Evolutionary conservation across 2,113 vertebrate species (phyloP), one percentile per base, ranked within the genome.

Genomic region (Zosterops pallidus): DNA sequence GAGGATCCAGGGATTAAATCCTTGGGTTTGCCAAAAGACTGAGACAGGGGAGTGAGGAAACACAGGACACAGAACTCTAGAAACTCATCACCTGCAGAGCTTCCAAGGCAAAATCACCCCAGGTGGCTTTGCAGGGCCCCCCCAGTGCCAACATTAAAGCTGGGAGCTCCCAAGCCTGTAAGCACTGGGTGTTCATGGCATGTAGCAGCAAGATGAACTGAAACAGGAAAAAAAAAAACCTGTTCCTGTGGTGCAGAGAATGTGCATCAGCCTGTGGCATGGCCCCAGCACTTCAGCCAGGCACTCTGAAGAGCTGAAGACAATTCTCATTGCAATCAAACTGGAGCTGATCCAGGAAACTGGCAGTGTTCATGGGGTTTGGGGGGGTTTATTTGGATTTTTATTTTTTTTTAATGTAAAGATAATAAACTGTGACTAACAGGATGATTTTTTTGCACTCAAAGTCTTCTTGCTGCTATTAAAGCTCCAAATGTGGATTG

Each of bases 381-480:
- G 22, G 20, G 13, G 56, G 10, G 9, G 7, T 29, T 14, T 15
- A 39, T 39, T 39, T 39, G 39, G 39, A 39, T 39, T 39, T 39
- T 49, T 31, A n/a, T n/a, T 23, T 49, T 59, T 56, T 71, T 60
- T 59, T 7, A 12, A 56, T 56, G 29, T 41, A 28, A 65, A 85
- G 63, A 59, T 74, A 94, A 87, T 83, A 83, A 86, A 90, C 78
- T 52, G 39, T 81, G 85, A 88, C 85, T 92, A 85, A 90, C 46
- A 94, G 46, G 62, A 85, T 89, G 22, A 85, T 64, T 84, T 60
- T 84, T 39, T 89, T 79, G 33, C 67, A 39, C 33, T 79, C 74
- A 79, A 87, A 82, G 29, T 19, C 35, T 93, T 90, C 76, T 82
- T 76, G 20, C 69, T 89, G 53, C 35, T 86, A 14, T 20, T 15